These are phyloP conservation scores for Cenopis cana DNA, from an alignment of 2,888 invertebrate genomes.

Conservation along the genomic window DNA sequence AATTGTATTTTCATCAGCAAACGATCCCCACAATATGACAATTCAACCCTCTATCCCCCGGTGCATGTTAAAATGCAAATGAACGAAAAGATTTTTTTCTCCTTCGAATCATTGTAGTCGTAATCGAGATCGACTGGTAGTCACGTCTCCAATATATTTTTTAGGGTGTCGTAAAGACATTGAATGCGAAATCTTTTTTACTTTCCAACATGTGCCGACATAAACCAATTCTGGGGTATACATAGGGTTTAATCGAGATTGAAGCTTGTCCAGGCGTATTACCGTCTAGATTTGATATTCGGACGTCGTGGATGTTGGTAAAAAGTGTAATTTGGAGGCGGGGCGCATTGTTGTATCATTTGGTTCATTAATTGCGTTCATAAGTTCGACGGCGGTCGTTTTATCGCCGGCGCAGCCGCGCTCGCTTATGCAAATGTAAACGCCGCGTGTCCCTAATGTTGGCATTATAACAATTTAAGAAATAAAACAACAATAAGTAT, in stretches of 20 bases:
- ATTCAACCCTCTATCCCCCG: constrained; percentile 67
- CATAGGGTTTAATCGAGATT: constrained; percentile 69
- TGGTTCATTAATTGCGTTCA: constrained; percentile 79
- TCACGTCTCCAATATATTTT: constrained; percentile 76
- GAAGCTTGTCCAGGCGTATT: constrained; percentile 60
- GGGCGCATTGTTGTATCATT: constrained; percentile 71
- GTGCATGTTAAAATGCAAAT: constrained; percentile 84
- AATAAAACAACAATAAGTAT: constrained; percentile 79
- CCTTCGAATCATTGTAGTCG: constrained; percentile 65
- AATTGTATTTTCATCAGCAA: constrained; percentile 37
- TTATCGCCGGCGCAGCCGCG: constrained; percentile 73
- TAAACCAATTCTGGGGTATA: constrained; percentile 64
- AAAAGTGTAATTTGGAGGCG: constrained; percentile 64
- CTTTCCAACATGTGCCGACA: constrained; percentile 69
- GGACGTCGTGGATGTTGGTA: constrained; percentile 53
- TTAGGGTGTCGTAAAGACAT: constrained; percentile 70
- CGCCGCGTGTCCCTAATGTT: constrained; percentile 78
- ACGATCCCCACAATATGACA: constrained; percentile 70
- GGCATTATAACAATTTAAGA: constrained; percentile 82
- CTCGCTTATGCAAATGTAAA: constrained; percentile 78
- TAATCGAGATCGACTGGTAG: constrained; percentile 69
- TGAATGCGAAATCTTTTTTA: constrained; percentile 73
- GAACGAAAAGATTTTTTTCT: constrained; percentile 63
- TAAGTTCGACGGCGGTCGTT: constrained; percentile 74
- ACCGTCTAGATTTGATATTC: constrained; percentile 47